A percentile compares a stretch with the other conserved stretches of the same genome.
phyloP scores from a whole-genome alignment of 1,140 invertebrate species.

The Steinernema feltiae region DNA sequence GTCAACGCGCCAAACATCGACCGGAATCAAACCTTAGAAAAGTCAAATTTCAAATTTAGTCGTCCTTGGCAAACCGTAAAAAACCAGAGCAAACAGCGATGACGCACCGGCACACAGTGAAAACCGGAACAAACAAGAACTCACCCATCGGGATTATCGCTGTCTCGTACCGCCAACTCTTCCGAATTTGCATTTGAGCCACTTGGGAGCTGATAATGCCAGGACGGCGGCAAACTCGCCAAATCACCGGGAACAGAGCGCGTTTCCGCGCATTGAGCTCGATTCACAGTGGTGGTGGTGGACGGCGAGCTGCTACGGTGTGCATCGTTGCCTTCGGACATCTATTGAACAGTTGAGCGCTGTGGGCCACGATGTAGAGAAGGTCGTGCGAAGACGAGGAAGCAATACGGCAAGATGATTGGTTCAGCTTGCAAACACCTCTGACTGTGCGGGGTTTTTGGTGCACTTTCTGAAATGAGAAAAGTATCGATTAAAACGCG shows the following conservation, averaged over 20 bases:
- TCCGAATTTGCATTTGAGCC: neutral
- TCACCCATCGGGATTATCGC: neutral
- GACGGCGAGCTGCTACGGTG: neutral
- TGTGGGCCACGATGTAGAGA: no score
- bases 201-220: slow-evolving; percentile 17
- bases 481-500: no score
- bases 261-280: slow-evolving; percentile 28
- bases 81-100: neutral
- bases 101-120: neutral
- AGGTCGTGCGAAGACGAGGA: neutral
- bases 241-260: slow-evolving; percentile 43
- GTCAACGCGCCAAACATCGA: neutral
- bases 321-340: slow-evolving; percentile 10
- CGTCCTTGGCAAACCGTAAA: neutral
- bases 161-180: neutral
- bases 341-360: no score
- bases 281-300: neutral
- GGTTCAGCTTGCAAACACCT: no score
- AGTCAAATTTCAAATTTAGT: neutral
- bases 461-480: no score
- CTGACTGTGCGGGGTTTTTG: no score
- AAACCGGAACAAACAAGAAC: neutral
- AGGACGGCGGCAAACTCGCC: slow-evolving; percentile 33
- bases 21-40: neutral
- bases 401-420: neutral